These are phyloP conservation scores for Actinopyga echinites DNA, from an alignment of 53 echinoderm and acorn worm genomes.

Conservation along the genomic window DNA sequence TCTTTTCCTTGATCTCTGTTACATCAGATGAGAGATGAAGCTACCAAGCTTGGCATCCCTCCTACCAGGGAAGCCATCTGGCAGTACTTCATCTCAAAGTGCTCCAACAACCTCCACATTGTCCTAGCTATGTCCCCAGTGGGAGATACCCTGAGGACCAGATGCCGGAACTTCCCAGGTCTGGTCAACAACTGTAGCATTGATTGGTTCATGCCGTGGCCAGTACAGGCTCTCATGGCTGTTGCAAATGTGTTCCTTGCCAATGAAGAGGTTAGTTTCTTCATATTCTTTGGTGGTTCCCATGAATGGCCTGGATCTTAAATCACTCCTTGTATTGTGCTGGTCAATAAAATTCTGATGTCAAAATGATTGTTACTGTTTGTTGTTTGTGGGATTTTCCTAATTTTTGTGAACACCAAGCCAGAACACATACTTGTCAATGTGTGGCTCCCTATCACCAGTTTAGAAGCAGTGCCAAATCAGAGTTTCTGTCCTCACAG, in stretches of 20 bases:
- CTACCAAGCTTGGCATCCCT: slow-evolving; percentile 76
- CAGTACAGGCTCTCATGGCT: slow-evolving; percentile 89
- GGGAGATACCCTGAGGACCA: slow-evolving; percentile 89
- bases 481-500: no score
- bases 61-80: slow-evolving; percentile 92
- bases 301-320: no score
- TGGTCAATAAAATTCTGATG: no score
- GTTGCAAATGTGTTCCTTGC: slow-evolving; percentile 91
- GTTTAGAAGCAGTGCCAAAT: no score
- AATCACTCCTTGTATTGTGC: no score
- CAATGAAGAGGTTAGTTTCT: slow-evolving; percentile 83
- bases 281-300: no score
- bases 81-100: slow-evolving; percentile 96
- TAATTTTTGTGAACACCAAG: no score
- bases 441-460: no score
- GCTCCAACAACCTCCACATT: slow-evolving; percentile 88
- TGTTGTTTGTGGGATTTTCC: no score
- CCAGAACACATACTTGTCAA: no score
- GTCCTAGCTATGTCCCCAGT: slow-evolving; percentile 99
- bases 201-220: slow-evolving; percentile 99
- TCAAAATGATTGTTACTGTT: no score
- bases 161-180: slow-evolving; percentile 98
- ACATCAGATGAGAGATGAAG: slow-evolving; percentile 85
- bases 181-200: slow-evolving; percentile 99
- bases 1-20: not conserved